Evolutionary conservation across 2,888 invertebrate species (phyloP), one percentile per base, ranked within the genome.

Genomic region (Orchestes rusci): DNA sequence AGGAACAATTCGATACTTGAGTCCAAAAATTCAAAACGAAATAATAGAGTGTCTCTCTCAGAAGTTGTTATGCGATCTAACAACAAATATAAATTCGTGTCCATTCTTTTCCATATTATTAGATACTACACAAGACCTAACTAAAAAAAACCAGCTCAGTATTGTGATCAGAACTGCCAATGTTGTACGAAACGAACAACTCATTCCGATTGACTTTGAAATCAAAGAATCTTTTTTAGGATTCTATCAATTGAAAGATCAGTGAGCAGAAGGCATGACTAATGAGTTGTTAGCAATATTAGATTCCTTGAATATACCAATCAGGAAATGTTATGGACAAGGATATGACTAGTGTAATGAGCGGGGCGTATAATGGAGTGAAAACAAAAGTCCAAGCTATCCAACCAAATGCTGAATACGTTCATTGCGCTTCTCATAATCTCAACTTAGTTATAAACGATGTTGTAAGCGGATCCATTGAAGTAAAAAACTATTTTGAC

Each of bases 91-190:
- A 44, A 52, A 48, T 31, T 32, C 45, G 31, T 39, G 51, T 34
- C 46, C 50, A 39, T 53, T 53, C 49, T 53, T 50, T 44, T 32
- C 56, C 48, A 49, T 60, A 41, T 53, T 57, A 48, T 52, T 59
- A 52, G 56, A 57, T 51, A 57, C 55, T 23, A 59, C 56, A 43
- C 59, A 48, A 28, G 43, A 48, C 44, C 58, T 58, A 53, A 53
- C 56, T 29, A 61, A 61, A 43, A 53, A 56, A 48, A 57, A 60
- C 52, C 58, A 59, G 43, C 49, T 62, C 47, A 59, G 59, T 49
- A 56, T 56, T 50, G 53, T 60, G 37, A 28, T 16, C 20, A 8
- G 46, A 35, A 13, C 27, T 37, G 50, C 52, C 50, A 48, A 55
- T 45, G 10, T 29, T 7, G 18, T n/a, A 12, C 27, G 29, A 29